phyloP scores from a whole-genome alignment of 1,140 invertebrate genomes.

The Zaprionus ornatus region DNA sequence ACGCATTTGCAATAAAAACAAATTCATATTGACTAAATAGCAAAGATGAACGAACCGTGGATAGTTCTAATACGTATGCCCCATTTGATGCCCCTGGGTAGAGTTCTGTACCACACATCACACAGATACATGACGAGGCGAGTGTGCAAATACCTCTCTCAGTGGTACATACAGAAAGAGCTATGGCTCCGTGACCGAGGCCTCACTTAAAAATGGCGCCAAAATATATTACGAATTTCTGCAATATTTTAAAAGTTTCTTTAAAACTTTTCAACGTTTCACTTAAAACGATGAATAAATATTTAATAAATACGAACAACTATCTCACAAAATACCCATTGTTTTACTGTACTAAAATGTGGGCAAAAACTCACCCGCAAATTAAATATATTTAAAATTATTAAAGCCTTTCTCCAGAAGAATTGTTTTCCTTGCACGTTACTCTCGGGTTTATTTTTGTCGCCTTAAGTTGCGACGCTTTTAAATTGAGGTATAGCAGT shows the following conservation, averaged over 20 bases:
- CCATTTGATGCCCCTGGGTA: constrained; percentile 22
- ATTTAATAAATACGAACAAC: too few relatives aligned
- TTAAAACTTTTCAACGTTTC: neutral
- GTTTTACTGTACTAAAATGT: neutral
- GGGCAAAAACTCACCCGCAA: neutral
- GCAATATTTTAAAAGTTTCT: neutral
- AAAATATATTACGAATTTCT: constrained; percentile 31
- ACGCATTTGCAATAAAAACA: constrained; percentile 38
- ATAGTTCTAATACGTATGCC: constrained; percentile 4
- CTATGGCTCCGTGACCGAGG: constrained; percentile 36
- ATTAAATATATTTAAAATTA: neutral
- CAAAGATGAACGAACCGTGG: constrained; percentile 5
- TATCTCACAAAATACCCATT: too few relatives aligned
- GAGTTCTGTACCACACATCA: constrained; percentile 20
- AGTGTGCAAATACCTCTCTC: constrained; percentile 43
- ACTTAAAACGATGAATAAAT: neutral
- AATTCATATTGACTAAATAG: constrained; percentile 46
- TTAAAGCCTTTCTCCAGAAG: neutral
- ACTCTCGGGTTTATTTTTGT: neutral
- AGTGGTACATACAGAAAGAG: constrained; percentile 37
- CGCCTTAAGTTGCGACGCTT: neutral
- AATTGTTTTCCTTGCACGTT: neutral
- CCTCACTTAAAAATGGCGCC: constrained; percentile 67
- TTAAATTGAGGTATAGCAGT: constrained; percentile 13
- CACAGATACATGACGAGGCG: constrained; percentile 23